A percentile compares a stretch with the other conserved stretches of the same genome.
Evolutionary conservation across 2,888 invertebrate genomes (phyloP).

Genomic region (Ochlodes sylvanus): DNA sequence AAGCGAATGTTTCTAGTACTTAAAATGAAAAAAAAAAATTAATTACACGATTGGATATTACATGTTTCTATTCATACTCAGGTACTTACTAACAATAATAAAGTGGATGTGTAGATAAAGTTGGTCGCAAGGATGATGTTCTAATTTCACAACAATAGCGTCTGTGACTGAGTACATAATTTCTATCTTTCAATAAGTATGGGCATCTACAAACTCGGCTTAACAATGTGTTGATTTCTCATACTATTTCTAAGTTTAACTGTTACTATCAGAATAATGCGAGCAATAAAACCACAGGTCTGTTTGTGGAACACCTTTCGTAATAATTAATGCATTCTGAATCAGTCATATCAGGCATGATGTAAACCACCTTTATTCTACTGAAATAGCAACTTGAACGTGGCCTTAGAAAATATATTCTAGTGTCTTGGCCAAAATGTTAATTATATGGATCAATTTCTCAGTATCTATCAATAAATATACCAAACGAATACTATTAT

Average conservation of each 20-base stretch:
- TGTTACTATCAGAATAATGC: slow-evolving; percentile 16
- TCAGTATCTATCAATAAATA: too few relatives aligned
- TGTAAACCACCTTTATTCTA: neutral
- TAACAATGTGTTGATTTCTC: slow-evolving; percentile 35
- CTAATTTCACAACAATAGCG: slow-evolving; percentile 69
- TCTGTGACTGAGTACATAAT: slow-evolving; percentile 44
- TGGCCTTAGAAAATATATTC: neutral
- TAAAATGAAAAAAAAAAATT: too few relatives aligned
- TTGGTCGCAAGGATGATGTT: slow-evolving; percentile 66
- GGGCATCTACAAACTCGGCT: neutral
- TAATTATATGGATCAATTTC: too few relatives aligned
- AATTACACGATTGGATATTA: neutral
- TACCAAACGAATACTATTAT: too few relatives aligned
- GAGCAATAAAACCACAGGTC: slow-evolving; percentile 7
- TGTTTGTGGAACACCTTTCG: neutral
- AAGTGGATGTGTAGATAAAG: slow-evolving; percentile 60
- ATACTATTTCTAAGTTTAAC: slow-evolving; percentile 24
- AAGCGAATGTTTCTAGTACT: too few relatives aligned
- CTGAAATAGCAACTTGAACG: neutral
- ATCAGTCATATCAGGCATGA: neutral
- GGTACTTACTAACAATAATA: slow-evolving; percentile 46
- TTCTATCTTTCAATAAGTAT: slow-evolving; percentile 42
- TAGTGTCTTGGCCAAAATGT: too few relatives aligned
- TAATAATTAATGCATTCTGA: slow-evolving; percentile 1
- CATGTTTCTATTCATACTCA: neutral